Base-by-base conservation (phyloP, 2,113 vertebrate genomes). In the Empidonax traillii region DNA sequence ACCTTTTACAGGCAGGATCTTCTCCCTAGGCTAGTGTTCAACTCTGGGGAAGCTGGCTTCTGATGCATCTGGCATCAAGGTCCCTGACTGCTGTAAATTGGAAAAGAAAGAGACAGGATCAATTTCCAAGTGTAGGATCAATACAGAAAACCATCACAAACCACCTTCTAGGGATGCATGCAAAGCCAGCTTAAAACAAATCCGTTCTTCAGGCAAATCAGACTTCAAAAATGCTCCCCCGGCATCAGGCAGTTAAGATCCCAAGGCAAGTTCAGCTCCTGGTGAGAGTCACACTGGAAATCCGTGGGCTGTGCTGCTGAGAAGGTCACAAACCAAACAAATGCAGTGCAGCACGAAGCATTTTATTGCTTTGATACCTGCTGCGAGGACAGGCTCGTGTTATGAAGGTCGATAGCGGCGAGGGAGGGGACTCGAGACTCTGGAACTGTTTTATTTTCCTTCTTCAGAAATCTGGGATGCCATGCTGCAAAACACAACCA, bases 351-450 rank as follows among this genome's bases (percentile, higher is more conserved):
- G 77, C 41, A 56, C 28, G 23, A 87, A 71, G 8, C 15, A 23
- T 30, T 86, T 62, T 37, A 72, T 46, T 93, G 80, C 43, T 67
- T 96, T 73, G 22, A 73, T 94, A 98, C 98, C 98, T 98, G 98
- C 71, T 96, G 97, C 33, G 97, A 92, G 16, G 96, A 44, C 52
- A 96, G 83, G 73, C 62, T 96, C n/a, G 97, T 47, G n/a, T 86
- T 89, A 14, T 96, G 97, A 41, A 97, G 87, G 55, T 98, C 97
- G 39, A 98, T 68, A 52, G 98, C 71, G 47, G 98, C 96, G 27
- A 98, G 97, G 47, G 98, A 98, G 7, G 98, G 98, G 43, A 98
- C 98, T 43, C 90, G 97, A 93, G 97, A 97, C 55, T 98, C 98
- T 35, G 91, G 93, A 88, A 96, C 59, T 4, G 15, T 93, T 96